These are phyloP conservation scores for Blastobasis adustella DNA, from an alignment of 2,888 invertebrate species.

Conservation along the genomic window DNA sequence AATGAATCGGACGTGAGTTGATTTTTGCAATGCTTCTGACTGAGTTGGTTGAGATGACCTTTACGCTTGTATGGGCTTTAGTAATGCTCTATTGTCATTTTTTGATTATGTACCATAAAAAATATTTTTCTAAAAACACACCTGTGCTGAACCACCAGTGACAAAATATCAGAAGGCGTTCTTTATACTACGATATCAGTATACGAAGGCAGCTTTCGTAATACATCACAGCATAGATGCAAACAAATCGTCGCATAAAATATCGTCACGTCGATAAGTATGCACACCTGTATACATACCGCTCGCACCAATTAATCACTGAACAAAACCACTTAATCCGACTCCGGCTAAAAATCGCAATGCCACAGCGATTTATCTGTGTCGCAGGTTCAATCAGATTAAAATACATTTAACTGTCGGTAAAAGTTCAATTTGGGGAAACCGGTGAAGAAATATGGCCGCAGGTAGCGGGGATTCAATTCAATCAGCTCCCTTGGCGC, in stretches of 20 bases:
- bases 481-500: slow-evolving; percentile 68
- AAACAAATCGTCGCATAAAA: too few species aligned
- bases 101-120: too few species aligned
- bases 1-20: neutral
- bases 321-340: neutral
- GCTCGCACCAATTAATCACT: neutral
- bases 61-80: neutral
- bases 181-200: too few species aligned
- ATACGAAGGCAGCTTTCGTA: too few species aligned
- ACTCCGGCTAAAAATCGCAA: slow-evolving; percentile 21
- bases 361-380: slow-evolving; percentile 51
- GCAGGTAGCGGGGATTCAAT: slow-evolving; percentile 63
- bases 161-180: too few species aligned
- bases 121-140: too few species aligned
- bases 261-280: too few species aligned
- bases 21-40: slow-evolving; percentile 7
- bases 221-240: too few species aligned
- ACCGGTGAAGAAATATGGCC: slow-evolving; percentile 66
- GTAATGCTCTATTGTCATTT: too few species aligned
- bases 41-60: slow-evolving; percentile 28
- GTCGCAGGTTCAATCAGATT: slow-evolving; percentile 69
- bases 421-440: slow-evolving; percentile 67
- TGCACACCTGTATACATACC: too few species aligned
- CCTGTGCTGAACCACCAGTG: too few species aligned
- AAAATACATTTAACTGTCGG: slow-evolving; percentile 69